phyloP scores from a whole-genome alignment of 1,140 invertebrate genomes.

The Danaus plexippus region DNA sequence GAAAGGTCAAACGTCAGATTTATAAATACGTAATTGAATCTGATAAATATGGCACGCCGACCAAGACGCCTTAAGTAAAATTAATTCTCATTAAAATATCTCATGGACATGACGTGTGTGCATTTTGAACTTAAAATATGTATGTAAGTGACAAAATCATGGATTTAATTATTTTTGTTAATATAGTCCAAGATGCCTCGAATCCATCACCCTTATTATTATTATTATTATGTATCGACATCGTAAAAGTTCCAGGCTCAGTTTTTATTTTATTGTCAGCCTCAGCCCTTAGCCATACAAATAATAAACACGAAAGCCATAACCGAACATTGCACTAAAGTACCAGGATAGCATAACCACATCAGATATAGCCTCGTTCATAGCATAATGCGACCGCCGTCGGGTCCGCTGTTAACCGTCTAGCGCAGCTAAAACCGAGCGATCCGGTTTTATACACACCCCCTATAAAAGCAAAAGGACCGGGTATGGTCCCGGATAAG shows the following conservation, averaged over 20 bases:
- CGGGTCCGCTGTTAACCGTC: conserved; percentile 61
- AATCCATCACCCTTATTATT: conserved; percentile 9
- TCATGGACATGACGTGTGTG: too few relatives aligned
- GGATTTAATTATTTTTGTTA: background rate
- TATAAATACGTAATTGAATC: too few relatives aligned
- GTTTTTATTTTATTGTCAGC: conserved; percentile 44
- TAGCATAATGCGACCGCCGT: conserved; percentile 64
- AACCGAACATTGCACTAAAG: conserved; percentile 53
- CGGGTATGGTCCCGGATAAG: conserved; percentile 68
- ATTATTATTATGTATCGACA: conserved; percentile 29
- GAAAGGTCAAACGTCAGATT: too few relatives aligned
- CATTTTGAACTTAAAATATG: too few relatives aligned
- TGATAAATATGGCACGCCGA: too few relatives aligned
- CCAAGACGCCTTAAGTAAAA: too few relatives aligned
- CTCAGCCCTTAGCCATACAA: conserved; percentile 22
- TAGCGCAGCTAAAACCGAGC: conserved; percentile 46
- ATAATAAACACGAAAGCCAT: conserved; percentile 42
- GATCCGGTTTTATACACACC: conserved; percentile 71
- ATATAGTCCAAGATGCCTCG: conserved; percentile 18
- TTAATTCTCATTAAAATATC: too few relatives aligned
- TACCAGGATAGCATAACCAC: conserved; percentile 54
- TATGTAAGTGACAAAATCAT: too few relatives aligned
- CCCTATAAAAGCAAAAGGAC: conserved; percentile 72
- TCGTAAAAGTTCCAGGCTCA: conserved; percentile 19
- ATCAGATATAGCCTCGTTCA: conserved; percentile 58